These are phyloP conservation scores for Disparrhopalites patrizii DNA, from an alignment of 2,888 invertebrate genomes.

Conservation along the genomic window DNA sequence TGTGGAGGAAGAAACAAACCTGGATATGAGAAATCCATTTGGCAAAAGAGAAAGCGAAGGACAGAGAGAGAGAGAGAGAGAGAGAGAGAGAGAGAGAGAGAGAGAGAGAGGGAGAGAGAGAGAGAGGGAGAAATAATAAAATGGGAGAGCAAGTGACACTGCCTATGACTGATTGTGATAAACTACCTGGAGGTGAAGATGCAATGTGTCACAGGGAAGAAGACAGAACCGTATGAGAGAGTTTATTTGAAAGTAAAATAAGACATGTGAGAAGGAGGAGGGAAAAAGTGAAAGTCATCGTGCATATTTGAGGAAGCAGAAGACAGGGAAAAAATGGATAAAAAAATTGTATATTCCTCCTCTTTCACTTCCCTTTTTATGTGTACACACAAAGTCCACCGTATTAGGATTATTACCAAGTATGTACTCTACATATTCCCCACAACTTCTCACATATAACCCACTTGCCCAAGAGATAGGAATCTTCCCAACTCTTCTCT, in stretches of 20 bases:
- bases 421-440: neutral
- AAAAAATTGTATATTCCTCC: neutral
- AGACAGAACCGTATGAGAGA: neutral
- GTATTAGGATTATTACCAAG: too few species aligned
- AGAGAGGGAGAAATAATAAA: neutral
- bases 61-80: too few species aligned
- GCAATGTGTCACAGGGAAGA: conserved; percentile 19
- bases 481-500: conserved; percentile 1
- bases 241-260: conserved; percentile 6
- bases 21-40: neutral
- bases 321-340: neutral
- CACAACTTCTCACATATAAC: neutral
- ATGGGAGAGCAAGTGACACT: conserved; percentile 16
- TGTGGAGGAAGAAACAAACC: too few species aligned
- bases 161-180: conserved; percentile 24
- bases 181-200: conserved; percentile 23
- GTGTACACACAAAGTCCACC: too few species aligned
- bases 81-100: too few species aligned
- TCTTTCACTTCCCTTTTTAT: too few species aligned
- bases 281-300: conserved; percentile 9
- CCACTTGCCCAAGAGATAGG: too few species aligned
- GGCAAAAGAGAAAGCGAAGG: too few species aligned
- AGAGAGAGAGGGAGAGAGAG: too few species aligned
- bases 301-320: neutral
- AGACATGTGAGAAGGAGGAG: neutral